Evolutionary conservation across 2,113 vertebrate genomes (phyloP).

Genomic region (Halichoerus grypus): DNA sequence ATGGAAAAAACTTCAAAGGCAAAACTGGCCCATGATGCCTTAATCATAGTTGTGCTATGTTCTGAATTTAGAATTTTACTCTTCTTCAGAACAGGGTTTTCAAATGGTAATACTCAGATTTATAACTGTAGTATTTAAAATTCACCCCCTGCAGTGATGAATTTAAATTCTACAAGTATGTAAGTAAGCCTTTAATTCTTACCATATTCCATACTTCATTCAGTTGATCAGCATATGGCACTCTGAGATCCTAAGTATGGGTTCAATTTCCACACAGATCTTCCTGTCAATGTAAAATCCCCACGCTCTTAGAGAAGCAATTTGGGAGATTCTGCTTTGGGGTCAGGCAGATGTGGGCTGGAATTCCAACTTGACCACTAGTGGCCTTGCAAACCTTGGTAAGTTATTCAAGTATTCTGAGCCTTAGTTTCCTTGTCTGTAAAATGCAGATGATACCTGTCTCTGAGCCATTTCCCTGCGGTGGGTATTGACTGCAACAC

Average conservation of each 20-base stretch:
- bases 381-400: background rate
- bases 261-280: background rate
- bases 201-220: background rate
- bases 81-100: background rate
- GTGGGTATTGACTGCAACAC: background rate
- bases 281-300: background rate
- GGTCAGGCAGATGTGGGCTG: background rate
- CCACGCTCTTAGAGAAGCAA: background rate
- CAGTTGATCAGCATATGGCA: background rate
- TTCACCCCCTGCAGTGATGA: background rate
- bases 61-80: conserved; percentile 30
- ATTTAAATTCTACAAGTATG: background rate
- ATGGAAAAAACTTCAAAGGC: background rate
- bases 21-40: background rate
- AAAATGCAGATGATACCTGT: background rate
- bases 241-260: background rate
- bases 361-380: background rate
- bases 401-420: background rate
- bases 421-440: background rate
- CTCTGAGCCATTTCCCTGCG: background rate
- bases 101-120: background rate
- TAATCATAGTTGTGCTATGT: background rate
- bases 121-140: background rate
- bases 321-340: background rate
- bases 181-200: background rate